Conservation (phyloP, 2,888 invertebrate genomes). For the Andrena trimmerana region DNA sequence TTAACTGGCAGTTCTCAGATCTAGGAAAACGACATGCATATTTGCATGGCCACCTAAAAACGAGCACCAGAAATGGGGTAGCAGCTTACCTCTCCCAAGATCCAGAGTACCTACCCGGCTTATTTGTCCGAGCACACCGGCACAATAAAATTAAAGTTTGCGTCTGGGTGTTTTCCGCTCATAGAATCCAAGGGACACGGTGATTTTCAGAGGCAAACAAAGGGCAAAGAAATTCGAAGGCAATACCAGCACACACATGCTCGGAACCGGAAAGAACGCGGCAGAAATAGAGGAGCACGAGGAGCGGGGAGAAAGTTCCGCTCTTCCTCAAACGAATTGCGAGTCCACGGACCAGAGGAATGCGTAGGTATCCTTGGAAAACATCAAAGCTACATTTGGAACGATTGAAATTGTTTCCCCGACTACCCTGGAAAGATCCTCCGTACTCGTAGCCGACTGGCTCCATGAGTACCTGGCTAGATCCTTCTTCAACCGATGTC, state of each 20-base stretch:
- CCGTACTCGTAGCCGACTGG: conserved; percentile 54
- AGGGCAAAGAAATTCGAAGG: conserved; percentile 56
- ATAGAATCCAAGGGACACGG: conserved; percentile 24
- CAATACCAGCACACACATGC: conserved; percentile 36
- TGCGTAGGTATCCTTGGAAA: conserved; percentile 79
- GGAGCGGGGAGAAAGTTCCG: conserved; percentile 41
- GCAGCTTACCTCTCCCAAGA: conserved; percentile 1
- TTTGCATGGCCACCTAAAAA: conserved; percentile 62
- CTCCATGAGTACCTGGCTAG: conserved; percentile 52
- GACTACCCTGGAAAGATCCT: conserved; percentile 66
- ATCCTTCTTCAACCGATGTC: conserved; percentile 62
- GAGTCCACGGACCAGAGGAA: conserved; percentile 69
- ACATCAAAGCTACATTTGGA: conserved; percentile 80
- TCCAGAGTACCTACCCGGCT: conserved; percentile 41
- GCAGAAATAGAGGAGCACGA: conserved; percentile 3
- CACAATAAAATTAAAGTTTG: conserved; percentile 71
- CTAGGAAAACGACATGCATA: conserved; percentile 64
- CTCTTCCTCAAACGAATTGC: conserved; percentile 70
- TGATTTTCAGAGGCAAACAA: conserved; percentile 54
- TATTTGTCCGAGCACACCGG: conserved; percentile 67
- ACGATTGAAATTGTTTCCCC: conserved; percentile 83
- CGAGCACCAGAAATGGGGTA: conserved; percentile 19
- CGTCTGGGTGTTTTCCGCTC: conserved; percentile 55
- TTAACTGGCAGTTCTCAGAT: conserved; percentile 30
- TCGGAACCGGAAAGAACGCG: conserved; percentile 28